These are phyloP conservation scores for Cantharis rustica DNA, from an alignment of 2,888 invertebrate genomes.

Conservation along the genomic window DNA sequence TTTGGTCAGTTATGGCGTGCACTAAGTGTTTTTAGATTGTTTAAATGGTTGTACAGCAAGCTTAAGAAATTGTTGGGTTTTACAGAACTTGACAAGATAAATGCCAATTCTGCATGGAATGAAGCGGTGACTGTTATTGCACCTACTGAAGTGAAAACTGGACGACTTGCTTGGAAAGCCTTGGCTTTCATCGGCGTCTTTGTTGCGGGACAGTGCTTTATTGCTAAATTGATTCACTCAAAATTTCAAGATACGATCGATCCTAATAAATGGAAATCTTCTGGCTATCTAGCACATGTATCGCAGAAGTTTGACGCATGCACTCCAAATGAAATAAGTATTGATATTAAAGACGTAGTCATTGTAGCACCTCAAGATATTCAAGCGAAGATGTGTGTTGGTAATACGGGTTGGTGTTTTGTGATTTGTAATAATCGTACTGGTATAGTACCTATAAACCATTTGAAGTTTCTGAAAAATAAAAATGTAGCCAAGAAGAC, in stretches of 20 bases:
- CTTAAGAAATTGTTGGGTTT: background rate
- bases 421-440: background rate
- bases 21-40: background rate
- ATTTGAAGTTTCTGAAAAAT: background rate
- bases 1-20: background rate
- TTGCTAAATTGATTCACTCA: background rate
- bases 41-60: background rate
- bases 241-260: background rate
- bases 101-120: background rate
- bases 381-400: background rate
- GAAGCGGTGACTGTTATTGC: background rate
- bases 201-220: rapidly evolving
- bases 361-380: background rate
- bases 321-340: background rate
- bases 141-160: too few species aligned
- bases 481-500: too few species aligned
- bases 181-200: background rate
- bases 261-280: background rate
- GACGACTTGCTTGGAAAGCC: background rate
- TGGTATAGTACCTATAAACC: background rate
- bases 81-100: background rate
- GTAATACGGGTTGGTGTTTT: background rate
- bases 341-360: background rate
- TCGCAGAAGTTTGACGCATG: rapidly evolving
- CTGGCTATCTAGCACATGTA: background rate